These are phyloP conservation scores for Diabrotica balteata DNA, from an alignment of 2,888 invertebrate species.

Conservation along the genomic window DNA sequence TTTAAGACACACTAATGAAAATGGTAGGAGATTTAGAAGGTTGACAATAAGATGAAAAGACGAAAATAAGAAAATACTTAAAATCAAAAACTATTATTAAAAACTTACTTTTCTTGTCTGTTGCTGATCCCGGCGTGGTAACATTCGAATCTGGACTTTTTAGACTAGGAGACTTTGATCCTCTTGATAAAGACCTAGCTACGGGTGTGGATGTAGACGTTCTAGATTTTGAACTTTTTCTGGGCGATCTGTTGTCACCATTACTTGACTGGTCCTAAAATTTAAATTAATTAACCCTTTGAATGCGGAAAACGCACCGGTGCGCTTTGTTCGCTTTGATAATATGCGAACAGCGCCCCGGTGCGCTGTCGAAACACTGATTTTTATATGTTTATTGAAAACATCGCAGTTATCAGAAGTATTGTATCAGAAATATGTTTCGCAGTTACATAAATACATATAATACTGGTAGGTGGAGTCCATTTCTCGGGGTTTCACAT, in stretches of 20 bases:
- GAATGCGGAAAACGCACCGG: background rate
- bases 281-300: background rate
- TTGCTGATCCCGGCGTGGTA: slow-evolving; percentile 58
- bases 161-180: slow-evolving; percentile 63
- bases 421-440: background rate
- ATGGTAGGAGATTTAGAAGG: too few relatives aligned
- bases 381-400: background rate
- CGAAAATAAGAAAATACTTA: too few relatives aligned
- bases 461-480: background rate
- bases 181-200: slow-evolving; percentile 58
- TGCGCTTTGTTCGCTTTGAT: background rate
- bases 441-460: background rate
- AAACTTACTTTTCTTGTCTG: slow-evolving; percentile 76
- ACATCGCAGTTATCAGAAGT: background rate
- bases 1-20: too few relatives aligned
- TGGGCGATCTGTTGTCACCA: slow-evolving; percentile 74
- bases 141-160: slow-evolving; percentile 76
- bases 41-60: too few relatives aligned
- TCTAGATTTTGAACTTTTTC: slow-evolving; percentile 70
- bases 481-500: too few relatives aligned
- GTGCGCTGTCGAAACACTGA: background rate
- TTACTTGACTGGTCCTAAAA: slow-evolving; percentile 60
- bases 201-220: slow-evolving; percentile 55
- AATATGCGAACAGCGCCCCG: background rate
- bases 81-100: too few relatives aligned